phyloP scores from a whole-genome alignment of 2,888 invertebrate genomes.

The Aricia artaxerxes region DNA sequence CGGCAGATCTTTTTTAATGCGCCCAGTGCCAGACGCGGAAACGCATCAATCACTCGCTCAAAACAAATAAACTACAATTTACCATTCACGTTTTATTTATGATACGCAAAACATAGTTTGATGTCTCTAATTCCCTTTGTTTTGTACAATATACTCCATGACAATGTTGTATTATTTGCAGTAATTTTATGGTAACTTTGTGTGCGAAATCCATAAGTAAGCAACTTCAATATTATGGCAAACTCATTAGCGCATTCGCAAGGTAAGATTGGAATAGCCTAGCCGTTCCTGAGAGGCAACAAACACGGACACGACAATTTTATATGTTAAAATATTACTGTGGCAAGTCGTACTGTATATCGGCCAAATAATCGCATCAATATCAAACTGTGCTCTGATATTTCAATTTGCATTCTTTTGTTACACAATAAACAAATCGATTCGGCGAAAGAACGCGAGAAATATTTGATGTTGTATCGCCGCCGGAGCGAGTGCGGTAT shows the following conservation, averaged over 20 bases:
- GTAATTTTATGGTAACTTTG: no score
- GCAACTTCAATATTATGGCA: no score
- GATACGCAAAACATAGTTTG: background rate
- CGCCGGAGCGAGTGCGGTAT: conserved; percentile 52
- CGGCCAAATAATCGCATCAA: background rate
- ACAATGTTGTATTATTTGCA: no score
- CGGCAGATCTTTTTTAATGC: conserved; percentile 20
- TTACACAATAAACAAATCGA: conserved; percentile 25
- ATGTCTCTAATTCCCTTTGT: background rate
- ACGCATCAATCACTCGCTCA: conserved; percentile 2
- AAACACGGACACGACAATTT: no score
- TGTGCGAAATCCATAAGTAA: no score
- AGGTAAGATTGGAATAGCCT: no score
- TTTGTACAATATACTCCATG: background rate
- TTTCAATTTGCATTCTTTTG: background rate
- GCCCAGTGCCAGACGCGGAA: conserved; percentile 14
- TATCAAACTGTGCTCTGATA: background rate
- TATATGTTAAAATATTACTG: no score
- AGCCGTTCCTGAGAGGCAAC: no score
- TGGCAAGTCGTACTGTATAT: background rate
- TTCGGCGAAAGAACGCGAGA: conserved; percentile 20
- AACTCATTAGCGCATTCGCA: no score
- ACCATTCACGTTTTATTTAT: conserved; percentile 3
- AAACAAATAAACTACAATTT: conserved; percentile 24
- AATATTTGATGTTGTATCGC: conserved; percentile 29